These are phyloP conservation scores for Thalassarche chlororhynchos DNA, from an alignment of 2,113 vertebrate genomes.

Conservation along the genomic window DNA sequence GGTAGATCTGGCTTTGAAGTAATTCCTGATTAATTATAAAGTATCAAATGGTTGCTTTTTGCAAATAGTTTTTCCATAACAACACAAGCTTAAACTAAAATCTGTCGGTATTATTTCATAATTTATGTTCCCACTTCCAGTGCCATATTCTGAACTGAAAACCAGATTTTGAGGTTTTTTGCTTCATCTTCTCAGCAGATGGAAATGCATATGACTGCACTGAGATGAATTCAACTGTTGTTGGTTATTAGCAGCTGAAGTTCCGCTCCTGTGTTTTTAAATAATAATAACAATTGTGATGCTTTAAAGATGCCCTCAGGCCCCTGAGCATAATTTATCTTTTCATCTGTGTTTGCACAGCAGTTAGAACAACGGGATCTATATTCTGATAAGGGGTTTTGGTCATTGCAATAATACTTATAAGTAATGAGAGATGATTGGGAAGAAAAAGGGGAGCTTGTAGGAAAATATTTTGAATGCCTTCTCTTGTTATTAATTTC, in stretches of 20 bases:
- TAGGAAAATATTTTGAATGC: neutral
- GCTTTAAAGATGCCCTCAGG: neutral
- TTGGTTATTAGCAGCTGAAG: neutral
- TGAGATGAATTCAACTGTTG: neutral
- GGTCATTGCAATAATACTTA: neutral
- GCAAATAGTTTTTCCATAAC: neutral
- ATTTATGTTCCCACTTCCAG: neutral
- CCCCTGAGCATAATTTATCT: neutral
- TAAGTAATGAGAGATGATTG: neutral
- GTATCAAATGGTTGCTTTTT: neutral
- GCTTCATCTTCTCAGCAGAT: neutral
- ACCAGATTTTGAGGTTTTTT: neutral
- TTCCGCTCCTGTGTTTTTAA: neutral
- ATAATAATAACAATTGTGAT: neutral
- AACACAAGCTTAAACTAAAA: neutral
- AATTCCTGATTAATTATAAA: neutral
- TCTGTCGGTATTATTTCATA: neutral
- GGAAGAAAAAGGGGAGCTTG: neutral
- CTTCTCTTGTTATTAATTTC: neutral
- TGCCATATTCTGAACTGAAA: neutral
- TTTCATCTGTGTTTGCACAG: conserved; percentile 3
- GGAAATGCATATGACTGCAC: neutral
- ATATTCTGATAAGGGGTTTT: neutral
- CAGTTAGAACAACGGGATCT: neutral
- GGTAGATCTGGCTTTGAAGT: neutral